These are phyloP conservation scores for Mythimna loreyi DNA, from an alignment of 2,888 invertebrate species.

Conservation along the genomic window DNA sequence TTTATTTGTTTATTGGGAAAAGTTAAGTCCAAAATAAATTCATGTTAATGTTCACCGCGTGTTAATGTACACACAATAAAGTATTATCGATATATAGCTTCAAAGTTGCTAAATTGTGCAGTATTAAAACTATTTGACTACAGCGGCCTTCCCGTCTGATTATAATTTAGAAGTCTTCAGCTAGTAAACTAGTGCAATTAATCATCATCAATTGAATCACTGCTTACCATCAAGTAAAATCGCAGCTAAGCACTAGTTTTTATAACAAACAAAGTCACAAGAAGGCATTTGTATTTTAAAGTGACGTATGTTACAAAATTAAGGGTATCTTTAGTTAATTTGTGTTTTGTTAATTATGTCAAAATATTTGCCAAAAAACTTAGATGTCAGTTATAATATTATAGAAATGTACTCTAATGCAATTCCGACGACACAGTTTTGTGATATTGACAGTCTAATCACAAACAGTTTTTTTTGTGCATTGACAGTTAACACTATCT, in stretches of 20 bases:
- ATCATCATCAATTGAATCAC: too few relatives aligned
- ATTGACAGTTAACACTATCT: conserved; percentile 28
- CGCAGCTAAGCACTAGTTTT: too few relatives aligned
- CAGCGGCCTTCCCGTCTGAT: too few relatives aligned
- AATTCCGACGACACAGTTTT: not conserved
- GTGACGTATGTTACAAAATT: not conserved
- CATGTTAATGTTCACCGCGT: not conserved
- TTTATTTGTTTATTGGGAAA: not conserved
- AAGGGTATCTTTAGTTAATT: not conserved
- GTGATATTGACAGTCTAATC: too few relatives aligned
- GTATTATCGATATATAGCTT: not conserved
- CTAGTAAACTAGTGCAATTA: too few relatives aligned
- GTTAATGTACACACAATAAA: too few relatives aligned
- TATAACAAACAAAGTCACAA: too few relatives aligned
- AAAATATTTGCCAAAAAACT: not conserved
- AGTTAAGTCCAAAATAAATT: not conserved
- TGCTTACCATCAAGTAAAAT: too few relatives aligned
- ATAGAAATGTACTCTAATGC: not conserved
- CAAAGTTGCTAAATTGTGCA: too few relatives aligned
- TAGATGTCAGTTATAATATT: not conserved
- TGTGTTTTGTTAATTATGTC: not conserved
- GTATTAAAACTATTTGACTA: too few relatives aligned
- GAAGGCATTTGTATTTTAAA: too few relatives aligned
- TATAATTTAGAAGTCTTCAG: too few relatives aligned
- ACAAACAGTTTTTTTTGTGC: not conserved